These are phyloP conservation scores for Falco naumanni DNA, from an alignment of 2,797 vertebrate genomes.

Conservation along the genomic window DNA sequence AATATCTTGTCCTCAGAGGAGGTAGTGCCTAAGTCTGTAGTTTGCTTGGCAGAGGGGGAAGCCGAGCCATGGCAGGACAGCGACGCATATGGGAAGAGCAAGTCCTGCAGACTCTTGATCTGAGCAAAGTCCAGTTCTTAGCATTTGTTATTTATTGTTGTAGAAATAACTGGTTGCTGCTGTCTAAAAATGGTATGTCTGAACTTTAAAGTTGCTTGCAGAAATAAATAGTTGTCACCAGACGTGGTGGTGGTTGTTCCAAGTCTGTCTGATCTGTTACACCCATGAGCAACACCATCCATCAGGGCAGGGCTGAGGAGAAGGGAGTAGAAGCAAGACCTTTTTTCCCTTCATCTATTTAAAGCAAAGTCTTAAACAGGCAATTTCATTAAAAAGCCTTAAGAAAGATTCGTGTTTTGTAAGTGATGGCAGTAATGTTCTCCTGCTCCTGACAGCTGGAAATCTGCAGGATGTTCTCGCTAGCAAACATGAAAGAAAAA, in stretches of 20 bases:
- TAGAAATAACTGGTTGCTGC: background rate
- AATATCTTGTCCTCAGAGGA: background rate
- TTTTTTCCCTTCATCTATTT: background rate
- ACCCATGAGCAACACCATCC: background rate
- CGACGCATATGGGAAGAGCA: background rate
- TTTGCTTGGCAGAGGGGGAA: background rate
- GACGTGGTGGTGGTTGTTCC: background rate
- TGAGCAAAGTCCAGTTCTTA: background rate
- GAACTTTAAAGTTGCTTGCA: background rate
- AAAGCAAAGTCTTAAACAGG: background rate
- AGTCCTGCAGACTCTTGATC: background rate
- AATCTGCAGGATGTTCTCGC: background rate
- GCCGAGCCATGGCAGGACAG: background rate
- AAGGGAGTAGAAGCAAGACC: background rate
- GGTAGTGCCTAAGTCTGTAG: background rate
- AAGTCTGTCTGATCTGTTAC: background rate
- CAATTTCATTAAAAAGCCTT: background rate
- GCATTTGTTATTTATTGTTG: background rate
- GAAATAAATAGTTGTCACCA: background rate
- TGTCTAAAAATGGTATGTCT: slow-evolving; percentile 2
- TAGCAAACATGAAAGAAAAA: background rate
- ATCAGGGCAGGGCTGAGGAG: background rate
- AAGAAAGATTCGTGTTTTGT: background rate
- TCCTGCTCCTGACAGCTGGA: background rate
- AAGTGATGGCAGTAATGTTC: background rate